Base-by-base conservation (phyloP, 2,797 vertebrate genomes). In the Microctenopoma steveboyesi region DNA sequence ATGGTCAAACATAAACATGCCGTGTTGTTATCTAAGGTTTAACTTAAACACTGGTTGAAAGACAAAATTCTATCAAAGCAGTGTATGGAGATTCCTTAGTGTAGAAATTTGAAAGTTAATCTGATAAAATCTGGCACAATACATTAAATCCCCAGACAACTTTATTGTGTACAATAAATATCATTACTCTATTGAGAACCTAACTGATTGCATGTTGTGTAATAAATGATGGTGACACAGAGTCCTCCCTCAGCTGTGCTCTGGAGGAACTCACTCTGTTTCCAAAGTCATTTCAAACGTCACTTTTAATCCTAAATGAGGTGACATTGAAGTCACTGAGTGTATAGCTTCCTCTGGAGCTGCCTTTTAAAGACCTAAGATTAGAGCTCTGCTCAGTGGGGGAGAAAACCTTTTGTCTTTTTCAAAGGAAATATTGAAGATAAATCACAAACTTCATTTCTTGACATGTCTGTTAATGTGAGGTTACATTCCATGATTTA, bases 301-400 rank as follows among this genome's bases (percentile, higher is more conserved):
- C 66, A 59, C 55, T 48, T 65, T 84, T 88, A 75, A 90, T 88
- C 79, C 76, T 77, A 81, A 89, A 82, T 80, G 77, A 87, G 60
- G 76, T 84, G 81, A 76, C 59, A 76, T 76, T 86, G 45, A 68
- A 63, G 43, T 56, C 62, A 47, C 48, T 74, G 53, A 75, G 68
- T 75, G 49, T 25, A 62, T 59, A 70, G 64, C 61, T 78, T 71
- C 62, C 48, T 61, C 40, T 35, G 40, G 70, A 70, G 76, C 62
- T 33, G 12, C 40, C 69, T 69, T 53, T 81, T 81, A 75, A 81
- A 72, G 50, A 25, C 37, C 67, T 54, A 65, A 63, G 59, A 63
- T 79, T 53, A 78, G 67, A 71, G 55, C 30, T 14, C 13, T 22
- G 59, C 50, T 62, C 52, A 30, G 45, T 7, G 46, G 55, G 58